Conservation (phyloP, 2,888 invertebrate species). For the Lysandra coridon region DNA sequence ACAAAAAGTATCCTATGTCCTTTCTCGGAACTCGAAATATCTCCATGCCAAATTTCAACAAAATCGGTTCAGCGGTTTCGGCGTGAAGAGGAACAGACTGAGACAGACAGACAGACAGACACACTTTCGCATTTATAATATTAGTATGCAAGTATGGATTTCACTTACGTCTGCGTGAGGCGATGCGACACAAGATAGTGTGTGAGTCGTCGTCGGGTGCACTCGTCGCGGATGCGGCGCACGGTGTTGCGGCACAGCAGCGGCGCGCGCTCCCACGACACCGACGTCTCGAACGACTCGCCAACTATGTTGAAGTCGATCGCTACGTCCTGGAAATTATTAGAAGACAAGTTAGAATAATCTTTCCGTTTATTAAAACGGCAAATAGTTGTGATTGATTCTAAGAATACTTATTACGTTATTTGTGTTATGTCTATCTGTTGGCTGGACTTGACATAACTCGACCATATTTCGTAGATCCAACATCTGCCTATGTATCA, state of each 20-base stretch:
- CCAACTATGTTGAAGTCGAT: conserved; percentile 93
- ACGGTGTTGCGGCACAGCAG: conserved; percentile 95
- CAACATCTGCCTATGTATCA: no score
- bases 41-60: no score
- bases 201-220: conserved; percentile 78
- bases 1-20: no score
- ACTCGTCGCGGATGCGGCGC: conserved; percentile 85
- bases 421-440: no score
- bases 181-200: conserved; percentile 88
- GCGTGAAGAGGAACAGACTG: no score
- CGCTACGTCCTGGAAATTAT: conserved; percentile 87
- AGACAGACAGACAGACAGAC: no score
- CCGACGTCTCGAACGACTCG: conserved; percentile 99
- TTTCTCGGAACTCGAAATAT: no score
- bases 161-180: conserved; percentile 91
- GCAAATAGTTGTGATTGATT: no score
- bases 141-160: not conserved
- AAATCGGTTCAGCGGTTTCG: no score
- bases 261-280: conserved; percentile 95
- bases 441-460: not conserved
- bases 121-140: no score
- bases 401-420: no score
- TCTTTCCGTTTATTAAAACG: no score
- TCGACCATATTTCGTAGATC: not conserved
- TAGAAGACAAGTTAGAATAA: not conserved